Conservation (phyloP, 53 echinoderm and acorn worm genomes). For the Holothuria leucospilota region DNA sequence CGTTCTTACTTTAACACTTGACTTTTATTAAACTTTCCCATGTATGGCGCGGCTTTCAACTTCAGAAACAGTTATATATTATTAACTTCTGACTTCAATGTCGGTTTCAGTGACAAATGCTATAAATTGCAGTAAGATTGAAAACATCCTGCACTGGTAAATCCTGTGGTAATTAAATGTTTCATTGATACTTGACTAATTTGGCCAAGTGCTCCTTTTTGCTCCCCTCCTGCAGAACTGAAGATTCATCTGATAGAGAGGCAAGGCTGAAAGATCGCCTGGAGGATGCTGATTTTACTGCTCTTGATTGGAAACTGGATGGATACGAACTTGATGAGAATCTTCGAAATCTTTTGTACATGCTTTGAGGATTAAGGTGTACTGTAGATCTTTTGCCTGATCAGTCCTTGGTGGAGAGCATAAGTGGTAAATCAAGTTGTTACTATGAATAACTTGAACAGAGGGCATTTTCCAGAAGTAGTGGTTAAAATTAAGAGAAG, state of each 20-base stretch:
- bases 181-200: background rate
- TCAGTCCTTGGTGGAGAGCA: too few species aligned
- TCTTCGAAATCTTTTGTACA: slow-evolving; percentile 84
- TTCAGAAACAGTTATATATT: too few species aligned
- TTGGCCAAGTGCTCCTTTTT: slow-evolving; percentile 4
- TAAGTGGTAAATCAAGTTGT: too few species aligned
- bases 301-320: slow-evolving; percentile 91
- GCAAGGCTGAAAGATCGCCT: slow-evolving; percentile 75
- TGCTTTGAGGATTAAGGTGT: too few species aligned
- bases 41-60: too few species aligned
- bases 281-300: slow-evolving; percentile 86
- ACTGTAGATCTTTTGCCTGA: too few species aligned
- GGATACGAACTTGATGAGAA: slow-evolving; percentile 79
- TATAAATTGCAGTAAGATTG: background rate
- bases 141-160: too few species aligned
- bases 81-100: background rate
- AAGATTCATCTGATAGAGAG: slow-evolving; percentile 71
- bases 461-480: too few species aligned
- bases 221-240: slow-evolving; percentile 60
- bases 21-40: too few species aligned
- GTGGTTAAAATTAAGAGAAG: too few species aligned
- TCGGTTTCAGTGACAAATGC: background rate
- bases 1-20: too few species aligned
- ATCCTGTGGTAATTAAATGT: background rate
- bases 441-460: too few species aligned